A percentile compares a stretch with the other conserved stretches of the same genome.
phyloP scores from a whole-genome alignment of 2,888 invertebrate species.

The Halictus quadricinctus region DNA sequence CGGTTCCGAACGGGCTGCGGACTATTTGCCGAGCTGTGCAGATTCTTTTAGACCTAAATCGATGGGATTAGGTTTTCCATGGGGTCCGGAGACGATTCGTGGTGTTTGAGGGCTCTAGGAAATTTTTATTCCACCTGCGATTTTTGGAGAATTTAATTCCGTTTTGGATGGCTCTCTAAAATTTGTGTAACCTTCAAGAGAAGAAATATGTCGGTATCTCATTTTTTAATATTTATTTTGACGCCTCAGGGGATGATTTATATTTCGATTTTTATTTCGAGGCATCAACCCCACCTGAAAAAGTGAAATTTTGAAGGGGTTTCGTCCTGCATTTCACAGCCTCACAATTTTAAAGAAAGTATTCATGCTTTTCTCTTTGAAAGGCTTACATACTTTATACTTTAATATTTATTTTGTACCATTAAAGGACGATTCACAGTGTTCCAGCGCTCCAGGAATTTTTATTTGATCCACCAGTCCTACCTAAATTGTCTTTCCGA shows the following conservation, averaged over 20 bases:
- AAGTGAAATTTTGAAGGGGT: not conserved
- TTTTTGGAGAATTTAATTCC: not conserved
- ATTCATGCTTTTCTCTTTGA: too few species aligned
- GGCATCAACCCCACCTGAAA: not conserved
- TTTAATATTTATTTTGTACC: not conserved
- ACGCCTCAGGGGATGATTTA: not conserved
- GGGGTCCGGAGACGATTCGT: not conserved
- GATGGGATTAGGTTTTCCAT: not conserved
- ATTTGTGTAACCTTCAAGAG: not conserved
- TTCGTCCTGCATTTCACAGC: too few species aligned
- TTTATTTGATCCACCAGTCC: too few species aligned
- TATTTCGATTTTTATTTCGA: not conserved
- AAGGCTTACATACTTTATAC: too few species aligned
- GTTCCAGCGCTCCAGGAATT: not conserved
- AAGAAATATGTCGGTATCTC: not conserved
- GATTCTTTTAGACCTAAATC: not conserved
- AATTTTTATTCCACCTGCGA: not conserved
- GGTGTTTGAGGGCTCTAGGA: too few species aligned
- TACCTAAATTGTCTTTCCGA: too few species aligned
- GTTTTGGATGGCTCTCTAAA: not conserved
- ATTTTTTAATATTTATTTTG: not conserved
- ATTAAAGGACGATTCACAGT: not conserved
- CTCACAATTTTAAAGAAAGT: too few species aligned
- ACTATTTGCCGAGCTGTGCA: not conserved
- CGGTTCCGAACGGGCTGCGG: not conserved